Evolutionary conservation across 2,797 vertebrate species (phyloP), one percentile per base, ranked within the genome.

Genomic region (Meda fulgida): DNA sequence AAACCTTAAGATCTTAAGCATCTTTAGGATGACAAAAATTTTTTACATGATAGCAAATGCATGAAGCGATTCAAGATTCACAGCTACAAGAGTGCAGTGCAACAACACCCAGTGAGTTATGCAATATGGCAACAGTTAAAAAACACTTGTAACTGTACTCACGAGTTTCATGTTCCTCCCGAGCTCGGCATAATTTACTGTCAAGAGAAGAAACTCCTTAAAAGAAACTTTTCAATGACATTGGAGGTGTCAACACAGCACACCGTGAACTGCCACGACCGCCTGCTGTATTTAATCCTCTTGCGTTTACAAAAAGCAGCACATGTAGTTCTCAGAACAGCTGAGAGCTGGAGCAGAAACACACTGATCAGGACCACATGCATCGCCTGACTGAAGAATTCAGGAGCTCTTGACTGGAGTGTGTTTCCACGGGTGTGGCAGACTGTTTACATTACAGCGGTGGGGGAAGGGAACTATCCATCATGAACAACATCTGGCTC

Each of bases 401-500:
- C 75, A 71, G 38, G 67, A 84, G 66, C 76, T 79, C 53, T 48
- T 4, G 14, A 16, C 46, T 78, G 1, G 4, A 81, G 76, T 21
- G 69, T 4, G 60, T 75, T 75, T 58, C 29, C 53, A 71, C 1
- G 78, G 79, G 83, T 63, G 83, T 81, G 78, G 60, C 76, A 60
- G 19, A 31, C 65, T 84, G 81, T 75, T 84, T 69, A 40, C 26
- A 66, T 70, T 71, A 63, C 77, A 60, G 65, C 77, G 48, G 67
- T 16, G 69, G 83, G 77, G 67, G 84, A 80, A 85, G 69, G 84
- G 84, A 73, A 48, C 46, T 4, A 84, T 79, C 83, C 7, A 29
- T 72, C 77, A 79, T 3, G 1, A 2, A 70, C 48, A 77, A 77
- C 65, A 66, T 80, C 84, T 79, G 84, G 67, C 11, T 80, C 51